These are phyloP conservation scores for Pachymerium ferrugineum DNA, from an alignment of 2,888 invertebrate species.

Conservation along the genomic window DNA sequence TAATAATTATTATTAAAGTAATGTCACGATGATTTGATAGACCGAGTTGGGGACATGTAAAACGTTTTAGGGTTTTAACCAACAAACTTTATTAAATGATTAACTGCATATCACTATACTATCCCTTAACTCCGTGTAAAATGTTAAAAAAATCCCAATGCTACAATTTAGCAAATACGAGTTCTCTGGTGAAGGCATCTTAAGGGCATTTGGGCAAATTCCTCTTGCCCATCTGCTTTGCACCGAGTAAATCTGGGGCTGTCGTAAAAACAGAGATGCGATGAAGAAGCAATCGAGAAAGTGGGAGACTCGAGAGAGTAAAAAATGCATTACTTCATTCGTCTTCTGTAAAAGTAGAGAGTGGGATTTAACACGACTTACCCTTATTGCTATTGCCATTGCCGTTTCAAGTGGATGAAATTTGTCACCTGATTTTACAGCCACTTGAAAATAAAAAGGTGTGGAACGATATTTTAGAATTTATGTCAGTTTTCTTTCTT, in stretches of 20 bases:
- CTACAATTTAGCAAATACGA: neutral
- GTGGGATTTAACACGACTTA: neutral
- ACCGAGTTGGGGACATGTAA: too few species aligned
- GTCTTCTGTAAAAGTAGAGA: neutral
- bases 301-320: neutral
- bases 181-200: neutral
- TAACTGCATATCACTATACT: too few species aligned
- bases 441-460: neutral
- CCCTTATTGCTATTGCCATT: neutral
- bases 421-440: neutral
- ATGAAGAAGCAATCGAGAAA: conserved; percentile 3
- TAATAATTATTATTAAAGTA: too few species aligned
- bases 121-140: neutral
- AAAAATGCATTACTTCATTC: conserved; percentile 8
- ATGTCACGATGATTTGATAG: too few species aligned
- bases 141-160: neutral
- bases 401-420: neutral
- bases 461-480: too few species aligned
- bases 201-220: neutral
- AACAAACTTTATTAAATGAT: too few species aligned
- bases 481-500: neutral
- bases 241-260: neutral
- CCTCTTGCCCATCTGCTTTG: neutral
- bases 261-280: neutral
- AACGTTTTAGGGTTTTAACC: too few species aligned